A percentile compares a stretch with the other conserved stretches of the same genome.
Evolutionary conservation across 2,113 vertebrate genomes (phyloP).

Genomic region (Marmota flaviventris): DNA sequence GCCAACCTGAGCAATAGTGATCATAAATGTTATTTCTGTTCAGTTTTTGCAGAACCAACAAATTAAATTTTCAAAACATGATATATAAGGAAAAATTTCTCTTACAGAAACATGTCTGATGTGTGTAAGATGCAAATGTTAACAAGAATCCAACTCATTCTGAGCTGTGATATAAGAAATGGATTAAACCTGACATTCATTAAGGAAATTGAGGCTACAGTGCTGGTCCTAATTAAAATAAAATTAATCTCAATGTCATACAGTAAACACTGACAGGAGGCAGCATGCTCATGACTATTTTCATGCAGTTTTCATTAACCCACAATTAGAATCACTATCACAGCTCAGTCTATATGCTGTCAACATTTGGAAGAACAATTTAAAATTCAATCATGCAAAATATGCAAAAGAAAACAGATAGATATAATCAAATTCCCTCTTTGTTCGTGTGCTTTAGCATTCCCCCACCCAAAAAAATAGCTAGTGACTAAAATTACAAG

Average conservation of each 20-base stretch:
- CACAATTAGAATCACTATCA: neutral
- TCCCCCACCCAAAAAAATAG: neutral
- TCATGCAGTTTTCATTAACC: neutral
- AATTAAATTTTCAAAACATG: slow-evolving; percentile 22
- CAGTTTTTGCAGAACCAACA: slow-evolving; percentile 3
- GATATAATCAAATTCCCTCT: neutral
- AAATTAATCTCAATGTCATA: slow-evolving; percentile 42
- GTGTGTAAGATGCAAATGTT: slow-evolving; percentile 6
- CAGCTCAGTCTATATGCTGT: neutral
- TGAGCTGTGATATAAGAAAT: slow-evolving; percentile 51
- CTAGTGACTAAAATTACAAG: neutral
- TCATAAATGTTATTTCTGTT: slow-evolving; percentile 32
- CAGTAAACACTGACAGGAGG: slow-evolving; percentile 27
- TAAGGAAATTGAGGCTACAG: slow-evolving; percentile 2
- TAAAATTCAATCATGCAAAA: slow-evolving; percentile 62
- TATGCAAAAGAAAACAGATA: slow-evolving; percentile 37
- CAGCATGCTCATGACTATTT: neutral
- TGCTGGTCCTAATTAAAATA: slow-evolving; percentile 62
- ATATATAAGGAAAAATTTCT: slow-evolving; percentile 14
- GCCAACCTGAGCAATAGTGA: neutral
- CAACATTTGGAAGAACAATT: slow-evolving; percentile 48
- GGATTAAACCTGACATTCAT: slow-evolving; percentile 42
- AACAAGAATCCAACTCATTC: slow-evolving; percentile 20
- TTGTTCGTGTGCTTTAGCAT: neutral
- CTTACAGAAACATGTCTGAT: neutral